Conservation (phyloP, 2,888 invertebrate species). For the Cephus rjabovi region DNA sequence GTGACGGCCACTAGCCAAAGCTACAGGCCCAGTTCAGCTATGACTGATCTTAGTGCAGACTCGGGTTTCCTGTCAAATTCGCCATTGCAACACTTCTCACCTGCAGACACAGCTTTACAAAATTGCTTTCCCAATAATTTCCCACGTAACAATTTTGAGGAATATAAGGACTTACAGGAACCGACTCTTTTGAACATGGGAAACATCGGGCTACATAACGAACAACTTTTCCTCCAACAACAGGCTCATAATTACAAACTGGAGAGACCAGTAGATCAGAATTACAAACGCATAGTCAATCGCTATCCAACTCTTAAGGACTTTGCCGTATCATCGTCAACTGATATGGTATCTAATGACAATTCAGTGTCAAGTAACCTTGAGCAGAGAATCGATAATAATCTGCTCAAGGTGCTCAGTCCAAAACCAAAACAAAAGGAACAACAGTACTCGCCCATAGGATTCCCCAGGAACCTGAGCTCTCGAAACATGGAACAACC, state of each 20-base stretch:
- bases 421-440: constrained; percentile 36
- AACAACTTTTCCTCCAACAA: constrained; percentile 40
- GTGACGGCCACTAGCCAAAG: constrained; percentile 36
- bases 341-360: constrained; percentile 42
- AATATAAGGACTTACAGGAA: constrained; percentile 55
- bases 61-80: constrained; percentile 60
- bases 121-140: constrained; percentile 51
- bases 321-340: constrained; percentile 41
- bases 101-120: constrained; percentile 53
- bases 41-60: constrained; percentile 59
- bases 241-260: constrained; percentile 41
- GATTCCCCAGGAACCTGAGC: constrained; percentile 31
- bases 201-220: constrained; percentile 43
- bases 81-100: constrained; percentile 58
- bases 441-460: constrained; percentile 31
- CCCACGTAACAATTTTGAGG: constrained; percentile 49
- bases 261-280: constrained; percentile 53
- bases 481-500: constrained; percentile 41
- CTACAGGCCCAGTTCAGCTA: constrained; percentile 55
- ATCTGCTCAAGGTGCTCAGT: constrained; percentile 50
- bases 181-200: constrained; percentile 40
- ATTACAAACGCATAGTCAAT: constrained; percentile 50
- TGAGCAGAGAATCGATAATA: constrained; percentile 54
- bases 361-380: constrained; percentile 37
- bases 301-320: constrained; percentile 48